Evolutionary conservation across 2,888 invertebrate genomes (phyloP).

Genomic region (Melanotus villosus): DNA sequence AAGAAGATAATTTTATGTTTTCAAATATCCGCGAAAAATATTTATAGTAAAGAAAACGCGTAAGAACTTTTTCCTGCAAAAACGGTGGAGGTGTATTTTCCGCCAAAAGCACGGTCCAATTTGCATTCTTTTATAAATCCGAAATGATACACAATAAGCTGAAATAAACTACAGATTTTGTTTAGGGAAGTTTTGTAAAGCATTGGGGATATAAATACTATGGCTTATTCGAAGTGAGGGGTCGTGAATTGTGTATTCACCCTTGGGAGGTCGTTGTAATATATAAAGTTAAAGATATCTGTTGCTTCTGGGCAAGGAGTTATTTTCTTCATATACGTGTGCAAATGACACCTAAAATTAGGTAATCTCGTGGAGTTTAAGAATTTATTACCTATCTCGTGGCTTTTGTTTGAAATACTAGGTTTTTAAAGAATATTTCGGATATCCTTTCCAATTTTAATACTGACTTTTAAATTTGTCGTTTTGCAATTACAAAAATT

Average conservation of each 20-base stretch:
- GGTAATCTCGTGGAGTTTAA: neutral
- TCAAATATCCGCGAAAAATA: too few species aligned
- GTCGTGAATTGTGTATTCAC: slow-evolving; percentile 48
- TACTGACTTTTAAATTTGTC: neutral
- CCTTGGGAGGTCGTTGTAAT: slow-evolving; percentile 46
- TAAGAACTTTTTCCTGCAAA: too few species aligned
- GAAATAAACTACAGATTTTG: slow-evolving; percentile 47
- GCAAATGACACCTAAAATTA: slow-evolving; percentile 25
- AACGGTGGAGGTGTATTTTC: too few species aligned
- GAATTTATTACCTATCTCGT: neutral
- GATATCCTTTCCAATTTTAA: neutral
- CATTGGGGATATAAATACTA: slow-evolving; percentile 50
- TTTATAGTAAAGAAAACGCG: too few species aligned
- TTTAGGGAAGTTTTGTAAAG: slow-evolving; percentile 47
- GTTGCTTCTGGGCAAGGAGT: slow-evolving; percentile 41
- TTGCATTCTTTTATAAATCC: slow-evolving; percentile 31
- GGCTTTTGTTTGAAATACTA: too few species aligned
- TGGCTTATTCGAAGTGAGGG: slow-evolving; percentile 50
- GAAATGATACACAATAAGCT: slow-evolving; percentile 34
- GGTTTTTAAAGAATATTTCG: neutral
- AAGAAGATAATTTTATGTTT: too few species aligned
- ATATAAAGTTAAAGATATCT: slow-evolving; percentile 51
- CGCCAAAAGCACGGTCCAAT: neutral
- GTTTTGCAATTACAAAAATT: too few species aligned
- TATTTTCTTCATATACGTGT: slow-evolving; percentile 40